Percentiles rank a stretch among this genome's conserved stretches.
These are phyloP conservation scores for Cheumatopsyche charites DNA, from an alignment of 1,140 invertebrate species.

Conservation along the genomic window DNA sequence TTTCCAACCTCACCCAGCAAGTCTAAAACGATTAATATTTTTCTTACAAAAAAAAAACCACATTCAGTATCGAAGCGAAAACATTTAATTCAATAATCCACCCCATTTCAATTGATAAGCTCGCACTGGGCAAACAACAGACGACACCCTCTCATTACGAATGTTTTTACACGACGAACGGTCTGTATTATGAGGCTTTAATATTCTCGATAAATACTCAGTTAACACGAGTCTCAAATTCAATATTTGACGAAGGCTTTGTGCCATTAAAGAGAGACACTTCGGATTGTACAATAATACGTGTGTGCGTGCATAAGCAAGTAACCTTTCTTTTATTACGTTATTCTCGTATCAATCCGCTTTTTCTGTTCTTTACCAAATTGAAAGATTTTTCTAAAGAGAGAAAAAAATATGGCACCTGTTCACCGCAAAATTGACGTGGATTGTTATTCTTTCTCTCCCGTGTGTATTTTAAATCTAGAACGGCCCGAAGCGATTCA, in stretches of 20 bases:
- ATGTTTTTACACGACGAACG: slow-evolving; percentile 46
- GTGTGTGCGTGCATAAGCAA: not conserved
- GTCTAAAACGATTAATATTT: too few relatives aligned
- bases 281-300: too few relatives aligned
- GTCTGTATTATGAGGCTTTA: slow-evolving; percentile 42
- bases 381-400: slow-evolving; percentile 21
- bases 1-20: too few relatives aligned
- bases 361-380: not conserved
- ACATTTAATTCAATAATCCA: too few relatives aligned
- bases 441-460: slow-evolving; percentile 38
- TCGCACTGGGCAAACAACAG: not conserved
- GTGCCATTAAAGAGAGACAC: slow-evolving; percentile 5
- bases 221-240: slow-evolving; percentile 28
- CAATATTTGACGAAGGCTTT: slow-evolving; percentile 33
- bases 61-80: too few relatives aligned
- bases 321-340: not conserved
- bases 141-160: slow-evolving; percentile 39
- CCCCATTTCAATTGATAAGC: too few relatives aligned
- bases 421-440: slow-evolving; percentile 25
- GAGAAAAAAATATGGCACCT: slow-evolving; percentile 30
- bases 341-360: not conserved
- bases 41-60: too few relatives aligned
- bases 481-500: slow-evolving; percentile 31
- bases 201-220: slow-evolving; percentile 32
- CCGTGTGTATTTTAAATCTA: slow-evolving; percentile 46